Evolutionary conservation across 1,140 invertebrate species (phyloP).

Genomic region (Varroa destructor): DNA sequence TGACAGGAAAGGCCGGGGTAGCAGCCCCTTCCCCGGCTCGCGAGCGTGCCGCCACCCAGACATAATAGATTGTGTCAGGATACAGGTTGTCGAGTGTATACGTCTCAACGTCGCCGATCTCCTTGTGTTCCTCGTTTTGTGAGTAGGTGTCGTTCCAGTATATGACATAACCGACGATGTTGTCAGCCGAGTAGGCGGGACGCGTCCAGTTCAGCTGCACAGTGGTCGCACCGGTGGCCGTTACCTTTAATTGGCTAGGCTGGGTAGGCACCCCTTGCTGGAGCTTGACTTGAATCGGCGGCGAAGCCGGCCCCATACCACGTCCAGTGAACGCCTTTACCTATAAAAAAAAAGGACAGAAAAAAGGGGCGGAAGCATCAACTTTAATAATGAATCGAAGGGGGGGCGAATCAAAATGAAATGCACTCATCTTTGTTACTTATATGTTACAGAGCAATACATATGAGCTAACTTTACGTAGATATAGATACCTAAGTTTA

Average conservation of each 20-base stretch:
- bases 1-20: conserved; percentile 78
- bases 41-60: conserved; percentile 83
- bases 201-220: conserved; percentile 76
- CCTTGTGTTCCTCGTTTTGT: conserved; percentile 52
- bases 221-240: conserved; percentile 57
- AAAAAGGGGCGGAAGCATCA: too few species aligned
- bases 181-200: conserved; percentile 74
- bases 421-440: not conserved
- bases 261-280: conserved; percentile 93
- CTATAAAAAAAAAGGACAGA: not conserved
- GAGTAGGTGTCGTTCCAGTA: conserved; percentile 95
- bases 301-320: conserved; percentile 73
- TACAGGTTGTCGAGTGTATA: conserved; percentile 75
- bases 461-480: too few species aligned
- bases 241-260: conserved; percentile 60
- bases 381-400: not conserved
- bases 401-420: not conserved
- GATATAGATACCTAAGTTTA: too few species aligned
- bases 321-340: conserved; percentile 78
- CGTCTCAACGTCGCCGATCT: conserved; percentile 61
- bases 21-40: conserved; percentile 81
- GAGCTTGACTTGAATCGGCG: conserved; percentile 84
- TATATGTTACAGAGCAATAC: not conserved
- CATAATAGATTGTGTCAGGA: conserved; percentile 87
- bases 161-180: conserved; percentile 82